Conservation (phyloP, 2,888 invertebrate genomes). For the Maniola hyperantus region DNA sequence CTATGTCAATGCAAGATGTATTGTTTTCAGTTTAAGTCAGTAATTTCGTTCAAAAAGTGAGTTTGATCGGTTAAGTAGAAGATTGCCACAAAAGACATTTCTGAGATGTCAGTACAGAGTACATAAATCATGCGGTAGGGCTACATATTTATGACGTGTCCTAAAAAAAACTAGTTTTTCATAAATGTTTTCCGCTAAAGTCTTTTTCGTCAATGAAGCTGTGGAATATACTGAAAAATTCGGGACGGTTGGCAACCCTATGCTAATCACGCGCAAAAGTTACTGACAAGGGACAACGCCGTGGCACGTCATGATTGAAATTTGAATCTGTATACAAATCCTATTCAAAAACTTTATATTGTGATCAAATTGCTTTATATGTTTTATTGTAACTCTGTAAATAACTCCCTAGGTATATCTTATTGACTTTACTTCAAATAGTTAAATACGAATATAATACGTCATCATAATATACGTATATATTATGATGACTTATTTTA, state of each 20-base stretch:
- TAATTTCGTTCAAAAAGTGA: too few species aligned
- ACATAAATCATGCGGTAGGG: background rate
- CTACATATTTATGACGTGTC: background rate
- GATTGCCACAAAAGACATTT: too few species aligned
- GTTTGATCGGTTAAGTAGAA: too few species aligned
- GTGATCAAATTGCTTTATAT: background rate
- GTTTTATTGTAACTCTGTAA: background rate
- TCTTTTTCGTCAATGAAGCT: too few species aligned
- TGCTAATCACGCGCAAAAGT: background rate
- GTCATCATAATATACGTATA: too few species aligned
- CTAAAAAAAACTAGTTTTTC: background rate
- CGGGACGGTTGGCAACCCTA: slow-evolving; percentile 9
- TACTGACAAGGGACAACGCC: background rate
- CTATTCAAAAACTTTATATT: background rate
- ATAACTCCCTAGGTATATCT: background rate
- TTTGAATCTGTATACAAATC: background rate
- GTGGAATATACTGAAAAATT: background rate
- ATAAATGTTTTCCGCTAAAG: background rate
- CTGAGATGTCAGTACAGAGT: too few species aligned
- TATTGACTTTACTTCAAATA: background rate
- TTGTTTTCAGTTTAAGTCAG: too few species aligned
- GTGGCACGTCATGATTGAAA: background rate
- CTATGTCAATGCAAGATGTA: too few species aligned
- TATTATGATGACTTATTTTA: background rate
- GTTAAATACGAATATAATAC: too few species aligned